A percentile compares a stretch with the other conserved stretches of the same genome.
These are phyloP conservation scores for Catostomus latipinnis DNA, from an alignment of 2,797 vertebrate genomes.

Conservation along the genomic window DNA sequence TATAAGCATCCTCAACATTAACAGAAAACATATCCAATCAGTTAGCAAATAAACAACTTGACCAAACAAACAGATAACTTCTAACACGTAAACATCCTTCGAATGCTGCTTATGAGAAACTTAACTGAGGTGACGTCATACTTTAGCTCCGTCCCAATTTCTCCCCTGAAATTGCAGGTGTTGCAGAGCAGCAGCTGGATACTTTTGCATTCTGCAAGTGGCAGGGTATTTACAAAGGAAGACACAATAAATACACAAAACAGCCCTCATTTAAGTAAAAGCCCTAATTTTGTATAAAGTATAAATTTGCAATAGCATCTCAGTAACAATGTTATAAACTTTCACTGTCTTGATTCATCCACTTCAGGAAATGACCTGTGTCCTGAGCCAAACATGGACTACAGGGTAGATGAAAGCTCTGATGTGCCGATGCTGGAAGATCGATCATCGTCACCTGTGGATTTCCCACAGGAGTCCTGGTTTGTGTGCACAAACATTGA, in stretches of 20 bases:
- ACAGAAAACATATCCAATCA: too few relatives aligned
- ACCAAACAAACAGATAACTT: too few relatives aligned
- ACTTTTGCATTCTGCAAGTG: constrained; percentile 10
- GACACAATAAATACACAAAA: constrained; percentile 8
- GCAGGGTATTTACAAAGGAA: constrained; percentile 18
- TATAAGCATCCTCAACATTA: too few relatives aligned
- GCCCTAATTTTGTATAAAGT: neutral
- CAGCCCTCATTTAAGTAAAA: neutral
- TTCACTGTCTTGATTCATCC: neutral
- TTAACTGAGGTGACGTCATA: too few relatives aligned
- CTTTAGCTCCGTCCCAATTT: too few relatives aligned
- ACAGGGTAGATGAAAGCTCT: constrained; percentile 88
- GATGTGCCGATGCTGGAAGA: constrained; percentile 92
- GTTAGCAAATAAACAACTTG: too few relatives aligned
- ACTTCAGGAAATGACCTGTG: constrained; percentile 83
- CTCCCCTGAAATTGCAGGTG: too few relatives aligned
- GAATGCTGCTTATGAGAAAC: too few relatives aligned
- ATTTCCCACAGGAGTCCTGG: constrained; percentile 88
- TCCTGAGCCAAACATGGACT: constrained; percentile 81
- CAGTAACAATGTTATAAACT: neutral
- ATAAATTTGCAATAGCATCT: neutral
- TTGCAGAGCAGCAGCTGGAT: too few relatives aligned
- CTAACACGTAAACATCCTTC: too few relatives aligned
- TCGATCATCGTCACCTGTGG: constrained; percentile 84
- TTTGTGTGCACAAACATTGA: constrained; percentile 93